Evolutionary conservation across 2,797 vertebrate species (phyloP), one percentile per base, ranked within the genome.

Genomic region (Malacoraja senta): DNA sequence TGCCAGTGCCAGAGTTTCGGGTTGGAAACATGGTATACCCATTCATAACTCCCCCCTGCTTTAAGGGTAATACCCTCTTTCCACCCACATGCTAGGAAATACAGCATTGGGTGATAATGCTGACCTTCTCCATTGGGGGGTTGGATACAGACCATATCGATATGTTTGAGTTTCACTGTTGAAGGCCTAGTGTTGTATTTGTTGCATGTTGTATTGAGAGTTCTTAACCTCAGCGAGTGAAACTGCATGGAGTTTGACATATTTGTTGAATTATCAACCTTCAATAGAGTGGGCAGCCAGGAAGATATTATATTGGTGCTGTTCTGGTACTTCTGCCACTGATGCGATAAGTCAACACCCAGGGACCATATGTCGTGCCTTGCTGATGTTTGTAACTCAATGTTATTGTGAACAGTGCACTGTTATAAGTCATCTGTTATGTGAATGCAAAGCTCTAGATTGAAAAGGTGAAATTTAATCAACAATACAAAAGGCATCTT

Each of bases 401-500:
- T 65, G 19, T 8, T 63, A 65, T 19, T 32, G 1, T 53, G 61
- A 17, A 15, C 84, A 65, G n/a, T 32, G n/a, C 29, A 65, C 1
- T 65, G 7, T 88, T 88, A 19, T 61, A 88, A 17, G 15, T 63
- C 29, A 61, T 88, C 12, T 29, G n/a, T 88, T 88, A 88, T 32
- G 13, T 88, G 84, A 88, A 65, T 74, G 21, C 35, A 53, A 74
- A 74, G 9, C 38, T 74, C 38, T 21, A 74, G 19, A 17, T 53
- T 74, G 68, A 91, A 24, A 74, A 44, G 68, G 13, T 35, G 24
- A 32, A 91, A 65, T 71, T 91, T 91, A 86, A 86, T 86, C 83
- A 86, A 17, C 53, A 86, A n/a, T n/a, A 29, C 32, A 26, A 72
- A 71, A 12, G 19, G 15, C 44, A 53, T 12, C 12, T 29, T 71